Conservation (phyloP, 2,888 invertebrate genomes). For the Carabus problematicus region DNA sequence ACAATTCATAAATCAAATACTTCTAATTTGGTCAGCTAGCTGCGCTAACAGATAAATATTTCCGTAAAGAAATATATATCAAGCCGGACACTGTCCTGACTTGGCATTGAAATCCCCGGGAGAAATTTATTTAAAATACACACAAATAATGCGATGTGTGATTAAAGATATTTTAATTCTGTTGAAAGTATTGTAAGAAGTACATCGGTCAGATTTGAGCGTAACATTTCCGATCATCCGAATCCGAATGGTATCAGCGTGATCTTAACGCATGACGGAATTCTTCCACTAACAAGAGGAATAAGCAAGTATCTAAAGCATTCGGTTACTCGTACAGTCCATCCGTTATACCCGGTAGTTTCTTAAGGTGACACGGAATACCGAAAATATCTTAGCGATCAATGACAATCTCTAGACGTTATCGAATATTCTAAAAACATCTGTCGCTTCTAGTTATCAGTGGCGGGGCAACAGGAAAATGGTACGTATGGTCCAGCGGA, state of each 20-base stretch:
- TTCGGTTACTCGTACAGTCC: constrained; percentile 9
- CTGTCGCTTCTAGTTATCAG: constrained; percentile 41
- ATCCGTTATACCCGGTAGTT: constrained; percentile 26
- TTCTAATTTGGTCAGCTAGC: too few relatives aligned
- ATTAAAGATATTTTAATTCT: constrained; percentile 16
- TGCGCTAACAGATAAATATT: too few relatives aligned
- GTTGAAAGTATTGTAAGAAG: too few relatives aligned
- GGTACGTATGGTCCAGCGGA: constrained; percentile 47
- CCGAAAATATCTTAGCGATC: constrained; percentile 57
- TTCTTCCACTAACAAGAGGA: constrained; percentile 22
- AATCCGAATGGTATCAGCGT: constrained; percentile 3
- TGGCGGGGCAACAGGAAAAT: constrained; percentile 27
- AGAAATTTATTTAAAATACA: not conserved
- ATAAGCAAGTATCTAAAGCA: constrained; percentile 13
- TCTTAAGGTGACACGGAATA: constrained; percentile 53
- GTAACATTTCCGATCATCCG: too few relatives aligned
- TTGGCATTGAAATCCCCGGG: constrained; percentile 1
- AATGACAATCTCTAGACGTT: constrained; percentile 52
- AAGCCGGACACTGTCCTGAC: not conserved
- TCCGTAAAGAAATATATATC: too few relatives aligned
- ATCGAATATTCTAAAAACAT: constrained; percentile 47
- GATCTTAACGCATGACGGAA: constrained; percentile 17
- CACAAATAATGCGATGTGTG: not conserved
- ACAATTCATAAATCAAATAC: too few relatives aligned
- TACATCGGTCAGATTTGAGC: too few relatives aligned